Base-by-base conservation (phyloP, 2,888 invertebrate species). In the Drosophila barbarae region DNA sequence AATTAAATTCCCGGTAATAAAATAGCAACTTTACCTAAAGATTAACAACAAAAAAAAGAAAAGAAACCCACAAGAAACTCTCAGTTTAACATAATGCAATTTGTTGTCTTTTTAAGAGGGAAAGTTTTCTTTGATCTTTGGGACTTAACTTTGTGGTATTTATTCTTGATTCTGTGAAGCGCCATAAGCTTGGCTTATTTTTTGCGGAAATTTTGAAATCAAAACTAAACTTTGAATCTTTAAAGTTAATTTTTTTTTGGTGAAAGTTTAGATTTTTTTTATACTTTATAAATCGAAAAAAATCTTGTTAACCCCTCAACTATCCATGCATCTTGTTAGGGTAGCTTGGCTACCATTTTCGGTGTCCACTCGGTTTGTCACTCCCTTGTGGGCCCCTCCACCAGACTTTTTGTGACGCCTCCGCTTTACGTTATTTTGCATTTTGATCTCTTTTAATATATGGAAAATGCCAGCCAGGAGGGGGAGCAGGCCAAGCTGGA, bases 361-460 rank as follows among this genome's bases (percentile, higher is more conserved):
- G 28, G 23, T 39, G 13, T 21, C 39, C 36, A 30, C 30, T 57
- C 53, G 13, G 23, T 30, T 39, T 26, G 38, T 38, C 26, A 50
- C 54, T 49, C 54, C 49, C 34, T 13, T 30, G 30, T 18, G 18
- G 46, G 18, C 46, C 47, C 28, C 23, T 18, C 15, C 9, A 21
- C 26, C 42, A 42, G 42, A 32, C 34, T 46, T 32, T 41, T 34
- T 42, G 42, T 42, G 42, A n/a, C 42, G 42, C 32, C 35, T 15
- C 30, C 30, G 23, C 38, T 47, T 34, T 30, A 32, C 49, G 41
- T 49, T 55, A 55, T 59, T 59, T 54, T 64, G 52, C 60, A 64
- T 61, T 61, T 65, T 44, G 61, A 60, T 59, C 59, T 47, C 32
- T 32, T 38, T 58, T 39, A 60, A 60, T 58, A 39, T 58, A 46